Evolutionary conservation across 1,140 invertebrate genomes (phyloP).

Genomic region (Cyrtorhinus lividipennis): DNA sequence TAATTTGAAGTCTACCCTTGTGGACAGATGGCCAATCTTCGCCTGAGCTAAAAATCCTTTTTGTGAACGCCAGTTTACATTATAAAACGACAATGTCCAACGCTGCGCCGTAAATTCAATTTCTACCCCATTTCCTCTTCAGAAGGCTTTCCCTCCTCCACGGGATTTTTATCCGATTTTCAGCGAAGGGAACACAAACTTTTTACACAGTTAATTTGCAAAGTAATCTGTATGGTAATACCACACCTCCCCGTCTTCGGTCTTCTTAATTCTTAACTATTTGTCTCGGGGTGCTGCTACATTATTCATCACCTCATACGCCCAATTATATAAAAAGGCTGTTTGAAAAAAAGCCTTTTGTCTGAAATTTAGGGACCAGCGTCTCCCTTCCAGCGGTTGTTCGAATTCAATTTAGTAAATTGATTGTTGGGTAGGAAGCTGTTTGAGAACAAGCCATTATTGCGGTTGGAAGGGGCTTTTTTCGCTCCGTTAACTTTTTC

Average conservation of each 20-base stretch:
- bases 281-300: background rate
- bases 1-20: too few relatives aligned
- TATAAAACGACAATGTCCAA: too few relatives aligned
- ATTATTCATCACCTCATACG: background rate
- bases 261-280: background rate
- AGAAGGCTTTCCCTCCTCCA: background rate
- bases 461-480: background rate
- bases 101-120: background rate
- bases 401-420: background rate
- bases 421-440: background rate
- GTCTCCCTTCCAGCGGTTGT: background rate
- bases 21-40: too few relatives aligned
- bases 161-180: background rate
- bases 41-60: too few relatives aligned
- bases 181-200: background rate
- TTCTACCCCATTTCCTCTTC: background rate
- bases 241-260: background rate
- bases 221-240: background rate
- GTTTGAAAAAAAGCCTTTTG: background rate
- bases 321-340: background rate
- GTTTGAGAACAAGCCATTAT: too few relatives aligned
- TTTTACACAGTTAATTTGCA: background rate
- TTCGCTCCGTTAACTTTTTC: background rate
- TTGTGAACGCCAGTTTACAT: too few relatives aligned
- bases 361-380: background rate